Evolutionary conservation across 2,888 invertebrate species (phyloP), one percentile per base, ranked within the genome.

Genomic region (Blera fallax): DNA sequence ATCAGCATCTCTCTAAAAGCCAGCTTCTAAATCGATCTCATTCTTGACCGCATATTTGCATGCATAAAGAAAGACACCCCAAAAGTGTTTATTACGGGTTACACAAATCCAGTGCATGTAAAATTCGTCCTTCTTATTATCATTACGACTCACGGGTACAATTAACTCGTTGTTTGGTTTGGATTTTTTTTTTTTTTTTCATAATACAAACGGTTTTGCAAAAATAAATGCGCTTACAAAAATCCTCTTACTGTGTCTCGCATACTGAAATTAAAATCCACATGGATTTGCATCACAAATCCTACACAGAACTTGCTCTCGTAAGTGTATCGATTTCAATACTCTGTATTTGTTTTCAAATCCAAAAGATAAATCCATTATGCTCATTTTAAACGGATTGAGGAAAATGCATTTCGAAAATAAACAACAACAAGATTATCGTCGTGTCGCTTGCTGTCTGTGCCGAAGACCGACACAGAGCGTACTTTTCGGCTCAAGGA

Each of bases 351-450:
- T 85, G 72, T 81, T 85, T 81, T 62, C 80, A 56, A 81, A 77
- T 81, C 45, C 76, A 56, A 72, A 64, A 77, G 76, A 85, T 85
- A 81, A 85, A 67, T 67, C 76, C 56, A 85, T 85, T 85, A 85
- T 85, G 72, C 34, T 85, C 81, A 65, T 72, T 81, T 81, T 85
- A 77, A 85, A 80, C 84, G 76, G 80, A 85, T 85, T 85, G 70
- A 58, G 29, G 21, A 52, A 80, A 60, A 70, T 81, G 48, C 56
- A 50, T 70, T 85, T 72, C 32, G 14, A 81, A 85, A 76, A 76
- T 76, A 80, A 85, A 76, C 64, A 80, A 58, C 74, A 84, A 84
- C 69, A 62, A 74, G 84, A 70, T 74, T 76, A 79, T 64, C 60
- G 32, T 37, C 10, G 27, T 58, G 72, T 58, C 50, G 52, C 48